Conservation (phyloP, 2,888 invertebrate genomes). For the Mechanitis messenoides region DNA sequence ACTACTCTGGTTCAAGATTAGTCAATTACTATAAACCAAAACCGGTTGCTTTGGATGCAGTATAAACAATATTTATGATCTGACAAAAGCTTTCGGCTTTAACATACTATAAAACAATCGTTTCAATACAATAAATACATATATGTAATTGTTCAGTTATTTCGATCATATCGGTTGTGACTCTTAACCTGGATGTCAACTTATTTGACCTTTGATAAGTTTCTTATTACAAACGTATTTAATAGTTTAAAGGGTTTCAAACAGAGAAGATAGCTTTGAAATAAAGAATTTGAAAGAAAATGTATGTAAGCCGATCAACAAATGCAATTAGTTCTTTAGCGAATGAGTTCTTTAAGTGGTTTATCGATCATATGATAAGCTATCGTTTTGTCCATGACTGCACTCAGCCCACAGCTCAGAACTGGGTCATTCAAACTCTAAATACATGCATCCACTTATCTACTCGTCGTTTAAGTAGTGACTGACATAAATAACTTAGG, state of each 20-base stretch:
- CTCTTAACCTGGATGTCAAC: background rate
- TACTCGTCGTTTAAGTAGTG: slow-evolving; percentile 38
- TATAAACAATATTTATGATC: too few species aligned
- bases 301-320: background rate
- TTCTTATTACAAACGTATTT: background rate
- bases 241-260: too few species aligned
- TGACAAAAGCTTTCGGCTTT: too few species aligned
- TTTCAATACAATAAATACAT: background rate
- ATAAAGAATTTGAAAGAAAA: background rate
- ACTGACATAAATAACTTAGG: slow-evolving; percentile 48
- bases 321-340: slow-evolving; percentile 18
- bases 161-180: background rate
- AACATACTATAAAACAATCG: too few species aligned
- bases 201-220: background rate
- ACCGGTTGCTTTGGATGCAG: too few species aligned
- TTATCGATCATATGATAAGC: slow-evolving; percentile 65
- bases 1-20: slow-evolving; percentile 72
- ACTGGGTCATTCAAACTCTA: slow-evolving; percentile 60
- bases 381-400: slow-evolving; percentile 51
- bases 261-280: too few species aligned
- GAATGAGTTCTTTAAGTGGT: slow-evolving; percentile 35
- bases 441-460: slow-evolving; percentile 38
- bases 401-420: slow-evolving; percentile 39
- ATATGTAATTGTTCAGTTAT: background rate
- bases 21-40: slow-evolving; percentile 24